A percentile compares a stretch with the other conserved stretches of the same genome.
phyloP scores from a whole-genome alignment of 1,140 invertebrate genomes.

The Zaprionus kolodkinae region DNA sequence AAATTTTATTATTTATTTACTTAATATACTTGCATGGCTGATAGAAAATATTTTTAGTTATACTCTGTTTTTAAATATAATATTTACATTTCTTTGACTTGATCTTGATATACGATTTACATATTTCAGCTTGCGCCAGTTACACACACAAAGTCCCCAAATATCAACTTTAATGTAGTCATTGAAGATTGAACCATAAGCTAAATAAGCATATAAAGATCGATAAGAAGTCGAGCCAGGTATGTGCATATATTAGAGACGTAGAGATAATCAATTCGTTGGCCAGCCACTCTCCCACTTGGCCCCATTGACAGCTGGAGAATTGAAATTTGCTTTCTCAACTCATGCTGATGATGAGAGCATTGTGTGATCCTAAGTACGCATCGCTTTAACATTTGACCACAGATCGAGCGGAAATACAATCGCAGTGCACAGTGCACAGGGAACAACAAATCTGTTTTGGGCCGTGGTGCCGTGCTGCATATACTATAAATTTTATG shows the following conservation, averaged over 20 bases:
- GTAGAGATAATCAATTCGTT: background rate
- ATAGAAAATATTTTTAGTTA: no score
- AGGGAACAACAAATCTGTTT: conserved; percentile 55
- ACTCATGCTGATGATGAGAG: background rate
- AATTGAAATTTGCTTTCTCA: conserved; percentile 30
- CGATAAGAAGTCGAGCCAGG: background rate
- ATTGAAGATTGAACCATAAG: background rate
- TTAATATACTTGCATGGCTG: no score
- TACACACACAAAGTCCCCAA: no score
- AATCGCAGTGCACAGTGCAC: conserved; percentile 33
- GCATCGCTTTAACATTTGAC: conserved; percentile 11
- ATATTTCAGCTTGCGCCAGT: no score
- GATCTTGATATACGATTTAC: background rate
- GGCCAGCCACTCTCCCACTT: background rate
- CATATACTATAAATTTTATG: conserved; percentile 72
- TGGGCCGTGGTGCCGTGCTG: conserved; percentile 27
- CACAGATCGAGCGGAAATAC: conserved; percentile 52
- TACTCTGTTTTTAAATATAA: background rate
- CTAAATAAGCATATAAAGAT: background rate
- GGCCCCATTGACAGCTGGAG: conserved; percentile 28
- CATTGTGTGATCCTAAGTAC: conserved; percentile 6
- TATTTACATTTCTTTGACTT: background rate
- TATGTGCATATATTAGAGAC: conserved; percentile 1
- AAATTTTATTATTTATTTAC: no score
- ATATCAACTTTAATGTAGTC: background rate